phyloP scores from a whole-genome alignment of 2,113 vertebrate species.

The Chloebia gouldiae region DNA sequence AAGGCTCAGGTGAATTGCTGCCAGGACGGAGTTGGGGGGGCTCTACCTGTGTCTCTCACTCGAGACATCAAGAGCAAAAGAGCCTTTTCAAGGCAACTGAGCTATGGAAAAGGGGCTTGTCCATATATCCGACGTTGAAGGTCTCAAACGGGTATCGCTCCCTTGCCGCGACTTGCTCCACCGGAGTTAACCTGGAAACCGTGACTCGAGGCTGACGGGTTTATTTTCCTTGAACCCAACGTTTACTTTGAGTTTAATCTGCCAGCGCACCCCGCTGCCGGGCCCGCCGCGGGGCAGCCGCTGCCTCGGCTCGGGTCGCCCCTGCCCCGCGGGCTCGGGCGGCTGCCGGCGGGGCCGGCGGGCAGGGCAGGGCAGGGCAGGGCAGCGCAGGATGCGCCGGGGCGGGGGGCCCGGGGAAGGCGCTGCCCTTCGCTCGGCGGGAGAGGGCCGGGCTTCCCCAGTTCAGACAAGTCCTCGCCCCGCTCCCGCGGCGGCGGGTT shows the following conservation, averaged over 20 bases:
- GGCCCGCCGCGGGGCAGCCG: background rate
- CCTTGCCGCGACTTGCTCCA: background rate
- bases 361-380: background rate
- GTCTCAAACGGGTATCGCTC: background rate
- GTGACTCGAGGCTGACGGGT: background rate
- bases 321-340: background rate
- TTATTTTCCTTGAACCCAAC: background rate
- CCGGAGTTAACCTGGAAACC: background rate
- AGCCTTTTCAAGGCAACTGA: background rate
- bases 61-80: background rate
- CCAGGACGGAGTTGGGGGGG: no score
- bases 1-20: background rate
- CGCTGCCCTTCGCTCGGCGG: background rate
- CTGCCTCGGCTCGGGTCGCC: background rate
- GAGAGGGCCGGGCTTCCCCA: constrained; percentile 69
- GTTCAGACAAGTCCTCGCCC: constrained; percentile 79
- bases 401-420: background rate
- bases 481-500: constrained; percentile 59
- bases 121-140: background rate
- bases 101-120: background rate
- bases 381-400: background rate
- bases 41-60: background rate
- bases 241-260: background rate
- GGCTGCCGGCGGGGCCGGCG: background rate
- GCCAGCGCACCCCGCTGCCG: background rate